phyloP scores from a whole-genome alignment of 2,113 vertebrate species.

The Vombatus ursinus region DNA sequence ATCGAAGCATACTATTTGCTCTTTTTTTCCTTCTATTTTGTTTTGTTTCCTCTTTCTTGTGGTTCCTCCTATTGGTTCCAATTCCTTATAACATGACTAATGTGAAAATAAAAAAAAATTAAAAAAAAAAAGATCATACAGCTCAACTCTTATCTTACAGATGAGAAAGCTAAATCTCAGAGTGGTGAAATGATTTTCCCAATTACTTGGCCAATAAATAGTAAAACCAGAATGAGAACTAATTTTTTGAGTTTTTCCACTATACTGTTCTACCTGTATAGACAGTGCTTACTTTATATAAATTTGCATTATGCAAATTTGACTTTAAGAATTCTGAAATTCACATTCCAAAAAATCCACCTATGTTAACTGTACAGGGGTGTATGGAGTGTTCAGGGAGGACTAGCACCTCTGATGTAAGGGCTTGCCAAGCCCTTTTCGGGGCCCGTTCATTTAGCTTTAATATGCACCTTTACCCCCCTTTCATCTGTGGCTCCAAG shows the following conservation, averaged over 20 bases:
- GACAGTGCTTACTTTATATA: not conserved
- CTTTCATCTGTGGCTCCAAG: not conserved
- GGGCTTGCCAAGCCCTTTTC: not conserved
- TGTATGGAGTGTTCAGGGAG: not conserved
- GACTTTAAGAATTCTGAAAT: not conserved
- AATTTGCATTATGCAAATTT: not conserved
- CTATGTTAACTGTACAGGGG: not conserved
- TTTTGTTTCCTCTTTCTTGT: too few species aligned
- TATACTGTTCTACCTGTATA: not conserved
- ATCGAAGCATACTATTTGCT: too few species aligned
- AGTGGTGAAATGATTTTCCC: not conserved
- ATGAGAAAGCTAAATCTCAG: not conserved
- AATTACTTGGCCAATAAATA: not conserved
- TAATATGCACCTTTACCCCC: not conserved
- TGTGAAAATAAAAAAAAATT: too few species aligned
- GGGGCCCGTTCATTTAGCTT: not conserved
- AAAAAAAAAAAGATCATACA: too few species aligned
- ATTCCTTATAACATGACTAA: too few species aligned
- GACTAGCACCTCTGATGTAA: not conserved
- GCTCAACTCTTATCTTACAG: not conserved
- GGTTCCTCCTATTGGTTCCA: too few species aligned
- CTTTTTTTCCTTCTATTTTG: too few species aligned
- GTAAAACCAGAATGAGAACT: not conserved
- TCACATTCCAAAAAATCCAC: not conserved
- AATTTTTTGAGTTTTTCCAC: not conserved